A percentile compares a stretch with the other conserved stretches of the same genome.
Evolutionary conservation across 1,140 invertebrate genomes (phyloP).

Genomic region (Archegozetes longisetosus): DNA sequence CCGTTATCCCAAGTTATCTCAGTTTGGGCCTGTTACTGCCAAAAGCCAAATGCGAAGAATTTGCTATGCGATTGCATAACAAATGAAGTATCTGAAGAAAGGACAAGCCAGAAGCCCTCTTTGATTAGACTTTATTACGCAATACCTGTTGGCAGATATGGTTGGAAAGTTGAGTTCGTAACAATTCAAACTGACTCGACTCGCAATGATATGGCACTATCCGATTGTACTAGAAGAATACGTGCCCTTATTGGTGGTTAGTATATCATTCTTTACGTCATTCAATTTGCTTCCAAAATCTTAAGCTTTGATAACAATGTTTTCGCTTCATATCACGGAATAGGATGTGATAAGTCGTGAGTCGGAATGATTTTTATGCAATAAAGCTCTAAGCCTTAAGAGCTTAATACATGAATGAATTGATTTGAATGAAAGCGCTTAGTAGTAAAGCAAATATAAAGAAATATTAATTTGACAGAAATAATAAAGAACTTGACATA

Average conservation of each 20-base stretch:
- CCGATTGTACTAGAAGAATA: background rate
- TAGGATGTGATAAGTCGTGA: no score
- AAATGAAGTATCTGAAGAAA: background rate
- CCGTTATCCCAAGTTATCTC: constrained; percentile 7
- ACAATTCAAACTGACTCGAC: background rate
- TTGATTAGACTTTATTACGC: constrained; percentile 6
- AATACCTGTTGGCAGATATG: background rate
- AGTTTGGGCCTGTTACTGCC: constrained; percentile 10
- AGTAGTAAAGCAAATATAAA: no score
- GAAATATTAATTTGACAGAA: no score
- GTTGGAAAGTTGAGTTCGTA: background rate
- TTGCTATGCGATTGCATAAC: background rate
- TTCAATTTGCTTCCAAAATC: background rate
- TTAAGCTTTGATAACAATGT: no score
- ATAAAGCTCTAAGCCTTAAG: no score
- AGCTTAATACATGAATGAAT: no score
- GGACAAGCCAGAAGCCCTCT: background rate
- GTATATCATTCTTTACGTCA: background rate
- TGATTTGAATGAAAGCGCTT: no score
- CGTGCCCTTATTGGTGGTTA: background rate
- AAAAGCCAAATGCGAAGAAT: background rate
- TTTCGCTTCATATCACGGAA: no score
- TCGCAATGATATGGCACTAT: background rate
- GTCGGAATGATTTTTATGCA: no score
- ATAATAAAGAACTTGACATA: no score